Percentiles rank a stretch among this genome's conserved stretches.
phyloP scores from a whole-genome alignment of 2,797 vertebrate genomes.

The Intellagama lesueurii region DNA sequence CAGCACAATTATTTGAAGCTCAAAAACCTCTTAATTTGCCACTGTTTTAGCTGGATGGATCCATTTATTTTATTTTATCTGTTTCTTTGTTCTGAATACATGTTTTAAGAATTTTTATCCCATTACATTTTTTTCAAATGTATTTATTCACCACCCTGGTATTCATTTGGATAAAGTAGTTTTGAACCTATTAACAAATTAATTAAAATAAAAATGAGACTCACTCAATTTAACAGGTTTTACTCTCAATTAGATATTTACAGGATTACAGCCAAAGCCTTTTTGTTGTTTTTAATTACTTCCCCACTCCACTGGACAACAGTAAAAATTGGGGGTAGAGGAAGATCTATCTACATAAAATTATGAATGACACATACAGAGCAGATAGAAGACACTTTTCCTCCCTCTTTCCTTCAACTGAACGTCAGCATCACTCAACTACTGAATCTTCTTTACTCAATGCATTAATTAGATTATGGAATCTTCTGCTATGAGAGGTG shows the following conservation, averaged over 20 bases:
- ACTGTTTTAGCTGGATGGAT: background rate
- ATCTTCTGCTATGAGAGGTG: background rate
- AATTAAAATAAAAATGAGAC: background rate
- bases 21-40: background rate
- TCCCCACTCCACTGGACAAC: background rate
- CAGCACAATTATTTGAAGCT: background rate
- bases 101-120: background rate
- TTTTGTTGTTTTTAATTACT: background rate
- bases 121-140: background rate
- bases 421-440: background rate
- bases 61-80: background rate
- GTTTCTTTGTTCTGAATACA: background rate
- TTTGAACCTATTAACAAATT: background rate
- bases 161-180: background rate
- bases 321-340: background rate
- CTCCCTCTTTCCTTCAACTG: background rate
- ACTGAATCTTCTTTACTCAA: background rate
- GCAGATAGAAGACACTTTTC: no score
- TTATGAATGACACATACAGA: background rate
- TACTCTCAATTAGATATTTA: no score
- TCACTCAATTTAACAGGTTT: background rate
- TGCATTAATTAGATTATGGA: background rate
- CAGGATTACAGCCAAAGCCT: background rate
- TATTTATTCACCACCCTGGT: background rate
- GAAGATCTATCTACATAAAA: background rate